Base-by-base conservation (phyloP, 37 sponge, comb jelly and placozoan genomes). In the Beroe ovata region DNA sequence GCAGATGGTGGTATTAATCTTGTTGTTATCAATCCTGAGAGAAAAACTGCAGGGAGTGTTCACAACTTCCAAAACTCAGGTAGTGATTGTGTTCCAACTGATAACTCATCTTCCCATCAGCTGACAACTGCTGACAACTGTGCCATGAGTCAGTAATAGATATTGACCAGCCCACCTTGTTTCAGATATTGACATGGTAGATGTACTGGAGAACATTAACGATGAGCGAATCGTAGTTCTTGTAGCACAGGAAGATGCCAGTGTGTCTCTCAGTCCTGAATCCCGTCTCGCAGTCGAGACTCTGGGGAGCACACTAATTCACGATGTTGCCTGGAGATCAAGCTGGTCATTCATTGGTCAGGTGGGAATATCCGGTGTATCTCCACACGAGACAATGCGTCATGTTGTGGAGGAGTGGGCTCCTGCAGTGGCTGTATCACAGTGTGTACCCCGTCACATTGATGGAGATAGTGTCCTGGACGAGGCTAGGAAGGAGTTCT, bases 11-110 rank as follows among this genome's bases (percentile, higher is more conserved):
- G 84, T 6, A 42, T 77, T 21, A 77, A 77, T 35, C 54, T 77
- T 8, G 84, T 77, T 4, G 84, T 77, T 4, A 77, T 77, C 41
- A 77, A 77, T 26, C 21, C 54, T 21, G 84, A 77, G 47, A 33
- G 84, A 22, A 54, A 3, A 1, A 77, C 84, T 77, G 84, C 84
- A 32, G 84, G 84, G 28, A 77, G 84, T 77, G 84, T 77, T 1
- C 54, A 77, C 22, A 77, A 40, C 84, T 77, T 77, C 47, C 84
- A 77, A 36, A 77, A 77, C 21, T 35, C 84, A 40, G 84, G 84
- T 77, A 38, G 38, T 14, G 4, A 26, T 62, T 20, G 8, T 62
- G 63, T 62, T 3, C 54, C n/a, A n/a, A n/a, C n/a, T n/a, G n/a
- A n/a, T n/a, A n/a, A n/a, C n/a, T n/a, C n/a, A n/a, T n/a, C n/a